phyloP scores from a whole-genome alignment of 2,797 vertebrate species.

The Epinephelus coioides region DNA sequence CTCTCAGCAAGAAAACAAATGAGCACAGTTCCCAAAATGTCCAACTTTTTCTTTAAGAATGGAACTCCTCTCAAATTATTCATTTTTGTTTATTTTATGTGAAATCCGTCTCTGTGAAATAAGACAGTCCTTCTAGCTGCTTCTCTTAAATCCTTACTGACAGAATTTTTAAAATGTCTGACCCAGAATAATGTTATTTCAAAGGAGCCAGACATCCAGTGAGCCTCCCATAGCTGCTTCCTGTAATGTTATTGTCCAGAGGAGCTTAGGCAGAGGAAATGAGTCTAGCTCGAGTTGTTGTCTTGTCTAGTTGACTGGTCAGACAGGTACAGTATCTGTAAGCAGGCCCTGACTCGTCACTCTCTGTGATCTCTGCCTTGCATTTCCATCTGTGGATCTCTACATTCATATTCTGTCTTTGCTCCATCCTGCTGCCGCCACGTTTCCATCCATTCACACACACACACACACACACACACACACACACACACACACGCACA shows the following conservation, averaged over 20 bases:
- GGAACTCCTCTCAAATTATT: not conserved
- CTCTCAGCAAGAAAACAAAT: not conserved
- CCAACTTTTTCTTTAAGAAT: not conserved
- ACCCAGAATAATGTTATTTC: conserved; percentile 34
- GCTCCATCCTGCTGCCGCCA: conserved; percentile 1
- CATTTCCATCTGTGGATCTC: conserved; percentile 25
- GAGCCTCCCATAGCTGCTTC: conserved; percentile 48
- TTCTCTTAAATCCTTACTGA: conserved; percentile 1
- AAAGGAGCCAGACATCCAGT: conserved; percentile 47
- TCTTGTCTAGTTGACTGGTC: conserved; percentile 56
- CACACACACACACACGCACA: conserved; percentile 12
- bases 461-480: not conserved
- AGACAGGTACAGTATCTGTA: conserved; percentile 56
- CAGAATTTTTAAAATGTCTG: conserved; percentile 22
- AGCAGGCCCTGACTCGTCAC: conserved; percentile 28
- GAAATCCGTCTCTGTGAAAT: not conserved
- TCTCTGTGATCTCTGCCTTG: conserved; percentile 24
- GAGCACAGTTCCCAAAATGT: not conserved
- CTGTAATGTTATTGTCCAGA: conserved; percentile 58
- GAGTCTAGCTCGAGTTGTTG: conserved; percentile 62
- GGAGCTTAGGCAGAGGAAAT: conserved; percentile 81
- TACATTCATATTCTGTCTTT: not conserved
- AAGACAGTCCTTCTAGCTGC: not conserved
- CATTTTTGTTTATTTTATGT: not conserved
- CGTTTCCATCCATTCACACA: conserved; percentile 25